These are phyloP conservation scores for Uropetala carovei DNA, from an alignment of 2,888 invertebrate species.

Conservation along the genomic window DNA sequence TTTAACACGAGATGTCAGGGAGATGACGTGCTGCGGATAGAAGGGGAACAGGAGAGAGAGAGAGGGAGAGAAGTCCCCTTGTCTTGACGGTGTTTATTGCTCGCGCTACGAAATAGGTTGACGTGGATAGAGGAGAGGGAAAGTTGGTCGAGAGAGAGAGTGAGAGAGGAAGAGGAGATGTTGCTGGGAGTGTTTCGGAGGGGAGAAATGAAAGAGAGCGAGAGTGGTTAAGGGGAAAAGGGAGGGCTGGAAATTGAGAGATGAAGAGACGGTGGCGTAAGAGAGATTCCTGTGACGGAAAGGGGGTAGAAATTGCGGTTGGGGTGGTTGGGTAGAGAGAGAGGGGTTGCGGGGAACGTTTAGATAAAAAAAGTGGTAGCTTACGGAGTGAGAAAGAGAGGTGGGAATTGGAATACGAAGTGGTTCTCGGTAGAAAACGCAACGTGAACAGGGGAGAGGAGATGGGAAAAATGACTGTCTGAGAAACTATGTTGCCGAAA, in stretches of 20 bases:
- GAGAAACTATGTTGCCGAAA: no score
- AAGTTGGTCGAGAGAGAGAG: neutral
- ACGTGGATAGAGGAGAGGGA: neutral
- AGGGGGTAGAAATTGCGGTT: conserved; percentile 1
- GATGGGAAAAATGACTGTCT: no score
- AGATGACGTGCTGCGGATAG: conserved; percentile 45
- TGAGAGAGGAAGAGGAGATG: neutral
- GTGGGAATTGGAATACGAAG: neutral
- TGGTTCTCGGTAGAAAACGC: neutral
- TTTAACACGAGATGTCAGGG: conserved; percentile 45
- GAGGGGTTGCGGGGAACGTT: neutral
- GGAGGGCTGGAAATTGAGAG: neutral
- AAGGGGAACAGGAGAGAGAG: neutral
- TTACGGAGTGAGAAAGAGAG: neutral
- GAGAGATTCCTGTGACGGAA: neutral
- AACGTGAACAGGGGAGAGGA: neutral
- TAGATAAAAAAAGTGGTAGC: neutral
- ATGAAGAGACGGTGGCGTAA: no score
- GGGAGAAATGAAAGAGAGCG: neutral
- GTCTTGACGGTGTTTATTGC: conserved; percentile 62
- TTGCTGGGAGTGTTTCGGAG: neutral
- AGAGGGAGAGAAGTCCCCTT: conserved; percentile 44
- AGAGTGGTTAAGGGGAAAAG: neutral
- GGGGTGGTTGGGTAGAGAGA: neutral
- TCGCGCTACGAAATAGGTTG: conserved; percentile 30